Conservation (phyloP, 2,888 invertebrate species). For the Calameuta filiformis region DNA sequence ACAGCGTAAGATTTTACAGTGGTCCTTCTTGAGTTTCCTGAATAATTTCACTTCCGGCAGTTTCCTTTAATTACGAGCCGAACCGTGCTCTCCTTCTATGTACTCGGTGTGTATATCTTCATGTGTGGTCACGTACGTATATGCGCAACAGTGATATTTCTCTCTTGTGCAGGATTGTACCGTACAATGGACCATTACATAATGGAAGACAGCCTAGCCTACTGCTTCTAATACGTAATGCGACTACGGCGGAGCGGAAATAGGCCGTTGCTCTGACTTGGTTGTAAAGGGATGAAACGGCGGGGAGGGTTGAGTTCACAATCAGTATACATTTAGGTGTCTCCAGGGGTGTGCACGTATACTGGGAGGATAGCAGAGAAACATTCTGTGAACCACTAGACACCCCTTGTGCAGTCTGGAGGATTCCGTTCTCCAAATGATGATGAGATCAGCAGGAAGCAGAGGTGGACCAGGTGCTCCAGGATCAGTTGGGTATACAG, state of each 20-base stretch:
- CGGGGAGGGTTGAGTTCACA: not conserved
- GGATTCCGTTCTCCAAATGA: not conserved
- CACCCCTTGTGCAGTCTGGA: not conserved
- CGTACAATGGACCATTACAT: constrained; percentile 53
- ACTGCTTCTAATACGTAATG: constrained; percentile 30
- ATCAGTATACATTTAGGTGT: not conserved
- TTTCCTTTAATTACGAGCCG: constrained; percentile 50
- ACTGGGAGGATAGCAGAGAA: not conserved
- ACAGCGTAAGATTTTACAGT: not conserved
- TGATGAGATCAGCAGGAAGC: not conserved
- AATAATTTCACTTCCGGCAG: constrained; percentile 44
- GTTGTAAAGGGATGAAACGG: not conserved
- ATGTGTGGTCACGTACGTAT: constrained; percentile 6
- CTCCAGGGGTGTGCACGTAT: not conserved
- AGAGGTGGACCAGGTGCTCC: not conserved
- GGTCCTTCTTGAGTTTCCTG: constrained; percentile 25
- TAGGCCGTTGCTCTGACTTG: not conserved
- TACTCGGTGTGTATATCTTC: not conserved
- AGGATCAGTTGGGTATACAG: not conserved
- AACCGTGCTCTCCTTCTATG: not conserved
- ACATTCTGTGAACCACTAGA: not conserved
- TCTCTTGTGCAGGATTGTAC: constrained; percentile 33
- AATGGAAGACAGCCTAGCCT: constrained; percentile 46
- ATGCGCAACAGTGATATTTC: constrained; percentile 6
- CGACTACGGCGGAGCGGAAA: constrained; percentile 15